These are phyloP conservation scores for Falcaria lacertinaria DNA, from an alignment of 2,888 invertebrate genomes.

Conservation along the genomic window DNA sequence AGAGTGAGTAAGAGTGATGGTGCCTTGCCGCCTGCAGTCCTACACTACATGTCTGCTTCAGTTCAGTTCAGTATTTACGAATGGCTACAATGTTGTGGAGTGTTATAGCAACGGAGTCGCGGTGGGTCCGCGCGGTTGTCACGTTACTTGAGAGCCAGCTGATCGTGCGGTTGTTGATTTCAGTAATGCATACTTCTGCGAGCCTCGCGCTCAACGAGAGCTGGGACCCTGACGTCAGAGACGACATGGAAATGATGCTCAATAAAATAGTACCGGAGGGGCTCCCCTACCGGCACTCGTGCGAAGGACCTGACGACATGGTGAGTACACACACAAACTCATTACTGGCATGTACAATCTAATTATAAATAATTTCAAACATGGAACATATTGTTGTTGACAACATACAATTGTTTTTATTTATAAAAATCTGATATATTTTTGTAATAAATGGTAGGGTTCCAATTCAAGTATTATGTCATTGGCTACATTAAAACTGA, in stretches of 20 bases:
- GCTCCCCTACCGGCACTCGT: conserved; percentile 96
- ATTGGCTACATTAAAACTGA: no score
- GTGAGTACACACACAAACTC: conserved; percentile 72
- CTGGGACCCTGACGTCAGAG: conserved; percentile 98
- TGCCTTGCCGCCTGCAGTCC: conserved; percentile 64
- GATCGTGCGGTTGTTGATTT: conserved; percentile 63
- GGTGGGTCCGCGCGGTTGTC: conserved; percentile 8
- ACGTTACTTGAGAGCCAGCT: conserved; percentile 37
- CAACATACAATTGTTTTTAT: conserved; percentile 18
- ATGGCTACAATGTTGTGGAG: conserved; percentile 20
- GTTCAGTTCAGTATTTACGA: conserved; percentile 35
- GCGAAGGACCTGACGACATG: conserved; percentile 99
- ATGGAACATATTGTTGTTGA: conserved; percentile 6
- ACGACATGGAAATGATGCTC: conserved; percentile 99
- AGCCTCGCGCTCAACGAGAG: conserved; percentile 98
- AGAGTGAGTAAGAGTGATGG: conserved; percentile 87
- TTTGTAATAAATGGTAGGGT: no score
- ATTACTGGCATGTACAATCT: background rate
- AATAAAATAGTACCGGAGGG: conserved; percentile 99
- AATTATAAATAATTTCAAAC: background rate
- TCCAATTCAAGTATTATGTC: no score
- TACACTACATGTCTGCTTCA: conserved; percentile 53
- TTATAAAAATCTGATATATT: no score
- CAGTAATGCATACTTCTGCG: conserved; percentile 98
- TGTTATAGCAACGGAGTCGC: background rate